These are phyloP conservation scores for Trichogramma evanescens DNA, from an alignment of 2,888 invertebrate genomes.

Conservation along the genomic window DNA sequence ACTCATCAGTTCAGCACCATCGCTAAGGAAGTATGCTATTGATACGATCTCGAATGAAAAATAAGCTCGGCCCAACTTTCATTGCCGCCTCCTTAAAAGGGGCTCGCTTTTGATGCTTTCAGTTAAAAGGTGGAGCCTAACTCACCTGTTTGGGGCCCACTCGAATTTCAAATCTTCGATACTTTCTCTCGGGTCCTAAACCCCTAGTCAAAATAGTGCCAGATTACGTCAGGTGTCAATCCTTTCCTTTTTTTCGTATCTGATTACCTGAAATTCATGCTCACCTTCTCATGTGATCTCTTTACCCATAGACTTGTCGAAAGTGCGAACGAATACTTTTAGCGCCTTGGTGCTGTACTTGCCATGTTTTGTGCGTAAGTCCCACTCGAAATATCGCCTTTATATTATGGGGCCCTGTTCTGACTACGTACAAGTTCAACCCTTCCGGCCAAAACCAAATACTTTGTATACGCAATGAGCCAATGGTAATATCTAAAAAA, in stretches of 20 bases:
- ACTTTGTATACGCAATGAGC: background rate
- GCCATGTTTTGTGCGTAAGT: background rate
- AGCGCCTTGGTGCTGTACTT: background rate
- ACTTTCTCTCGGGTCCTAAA: slow-evolving; percentile 22
- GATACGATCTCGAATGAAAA: no score
- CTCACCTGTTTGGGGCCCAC: slow-evolving; percentile 17
- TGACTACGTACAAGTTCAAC: slow-evolving; percentile 28
- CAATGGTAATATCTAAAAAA: background rate
- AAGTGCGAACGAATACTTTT: background rate
- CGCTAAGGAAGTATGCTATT: no score
- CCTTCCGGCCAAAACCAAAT: slow-evolving; percentile 27
- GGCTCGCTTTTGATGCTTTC: background rate
- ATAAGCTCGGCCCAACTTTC: no score
- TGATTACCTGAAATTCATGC: background rate
- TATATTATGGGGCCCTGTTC: slow-evolving; percentile 28
- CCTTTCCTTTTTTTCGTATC: slow-evolving; percentile 27
- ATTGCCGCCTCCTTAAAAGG: no score
- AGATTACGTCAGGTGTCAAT: slow-evolving; percentile 35
- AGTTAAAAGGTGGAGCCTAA: slow-evolving; percentile 4
- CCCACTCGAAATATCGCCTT: slow-evolving; percentile 14
- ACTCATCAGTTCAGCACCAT: no score
- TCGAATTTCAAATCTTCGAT: slow-evolving; percentile 6
- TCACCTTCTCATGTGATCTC: background rate
- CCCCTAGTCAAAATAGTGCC: slow-evolving; percentile 34
- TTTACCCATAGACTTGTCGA: background rate